These are phyloP conservation scores for Ceriagrion tenellum DNA, from an alignment of 2,888 invertebrate genomes.

Conservation along the genomic window DNA sequence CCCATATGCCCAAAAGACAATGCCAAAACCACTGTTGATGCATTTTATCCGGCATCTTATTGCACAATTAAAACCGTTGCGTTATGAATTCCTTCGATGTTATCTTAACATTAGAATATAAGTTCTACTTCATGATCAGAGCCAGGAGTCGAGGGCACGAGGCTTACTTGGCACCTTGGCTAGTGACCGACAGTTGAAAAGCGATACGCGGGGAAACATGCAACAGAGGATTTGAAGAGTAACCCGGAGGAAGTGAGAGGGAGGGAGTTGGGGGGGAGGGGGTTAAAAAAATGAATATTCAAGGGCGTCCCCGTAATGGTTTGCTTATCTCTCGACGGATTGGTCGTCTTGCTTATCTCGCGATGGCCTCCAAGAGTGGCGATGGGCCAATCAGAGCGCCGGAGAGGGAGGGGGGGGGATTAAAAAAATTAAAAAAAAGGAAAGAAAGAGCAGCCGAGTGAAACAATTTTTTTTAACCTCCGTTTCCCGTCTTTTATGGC, in stretches of 20 bases:
- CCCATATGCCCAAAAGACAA: too few relatives aligned
- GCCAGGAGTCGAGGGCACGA: too few relatives aligned
- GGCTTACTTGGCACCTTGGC: too few relatives aligned
- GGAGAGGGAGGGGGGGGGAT: not conserved
- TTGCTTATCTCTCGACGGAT: not conserved
- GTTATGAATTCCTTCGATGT: too few relatives aligned
- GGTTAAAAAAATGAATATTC: not conserved
- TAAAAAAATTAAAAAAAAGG: not conserved
- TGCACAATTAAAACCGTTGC: too few relatives aligned
- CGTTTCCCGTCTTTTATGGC: constrained; percentile 32
- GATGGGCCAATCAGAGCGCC: not conserved
- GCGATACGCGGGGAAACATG: not conserved
- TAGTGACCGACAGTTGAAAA: not conserved
- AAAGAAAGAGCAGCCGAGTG: not conserved
- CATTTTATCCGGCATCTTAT: too few relatives aligned
- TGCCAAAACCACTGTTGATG: too few relatives aligned
- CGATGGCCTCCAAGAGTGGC: not conserved
- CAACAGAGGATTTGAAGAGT: not conserved
- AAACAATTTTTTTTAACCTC: not conserved
- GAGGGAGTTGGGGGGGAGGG: not conserved
- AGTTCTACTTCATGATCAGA: too few relatives aligned
- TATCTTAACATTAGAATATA: too few relatives aligned
- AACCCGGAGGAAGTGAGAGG: too few relatives aligned
- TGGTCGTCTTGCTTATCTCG: not conserved
- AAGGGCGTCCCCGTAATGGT: not conserved